Evolutionary conservation across 2,113 vertebrate genomes (phyloP).

Genomic region (Apteryx owenii): DNA sequence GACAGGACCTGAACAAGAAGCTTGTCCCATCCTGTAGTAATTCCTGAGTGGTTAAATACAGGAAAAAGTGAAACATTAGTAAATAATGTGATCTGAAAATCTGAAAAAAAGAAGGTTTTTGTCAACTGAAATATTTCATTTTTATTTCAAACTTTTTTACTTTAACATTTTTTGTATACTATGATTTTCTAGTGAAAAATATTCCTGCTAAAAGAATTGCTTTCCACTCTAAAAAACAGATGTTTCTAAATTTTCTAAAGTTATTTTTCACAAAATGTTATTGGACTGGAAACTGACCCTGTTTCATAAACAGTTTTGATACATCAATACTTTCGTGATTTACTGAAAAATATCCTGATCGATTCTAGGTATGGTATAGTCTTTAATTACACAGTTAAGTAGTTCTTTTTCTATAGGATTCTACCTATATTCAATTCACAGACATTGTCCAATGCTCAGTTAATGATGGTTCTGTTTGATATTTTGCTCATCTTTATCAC

Average conservation of each 20-base stretch:
- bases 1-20: background rate
- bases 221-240: background rate
- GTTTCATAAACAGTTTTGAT: background rate
- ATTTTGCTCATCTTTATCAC: background rate
- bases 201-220: background rate
- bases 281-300: background rate
- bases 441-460: background rate
- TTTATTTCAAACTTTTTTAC: background rate
- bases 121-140: background rate
- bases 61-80: background rate
- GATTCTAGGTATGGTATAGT: background rate
- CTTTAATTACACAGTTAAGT: background rate
- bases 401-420: background rate
- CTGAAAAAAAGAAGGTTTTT: background rate
- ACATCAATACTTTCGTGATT: background rate
- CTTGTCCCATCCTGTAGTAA: background rate
- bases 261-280: background rate
- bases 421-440: background rate
- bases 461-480: background rate
- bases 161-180: background rate
- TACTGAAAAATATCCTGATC: background rate
- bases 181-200: background rate
- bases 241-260: background rate
- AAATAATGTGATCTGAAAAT: background rate
- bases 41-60: background rate